Base-by-base conservation (phyloP, 2,797 vertebrate genomes). In the Brachyrhaphis roseni region DNA sequence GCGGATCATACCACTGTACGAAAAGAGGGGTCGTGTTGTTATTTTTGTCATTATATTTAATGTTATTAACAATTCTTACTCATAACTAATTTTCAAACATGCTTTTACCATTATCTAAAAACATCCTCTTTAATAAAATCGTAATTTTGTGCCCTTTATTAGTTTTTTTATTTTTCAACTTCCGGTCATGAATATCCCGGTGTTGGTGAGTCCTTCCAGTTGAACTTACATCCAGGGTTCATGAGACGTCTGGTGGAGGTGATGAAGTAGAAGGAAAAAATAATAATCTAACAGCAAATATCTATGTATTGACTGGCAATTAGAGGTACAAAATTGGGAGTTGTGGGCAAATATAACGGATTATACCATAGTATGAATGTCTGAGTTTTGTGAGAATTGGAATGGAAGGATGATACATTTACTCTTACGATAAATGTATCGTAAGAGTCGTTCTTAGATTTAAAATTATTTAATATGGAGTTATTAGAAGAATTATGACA, bases 161-260 rank as follows among this genome's bases (percentile, higher is more conserved):
- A 0, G 11, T 0, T 51, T 0, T 0, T 82, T 74, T 3, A 62
- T 3, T 11, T 10, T 12, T 4, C 2, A 0, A 36, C n/a, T 64
- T 70, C n/a, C 34, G 31, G 15, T 2, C 0, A 0, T 0, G 0
- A 4, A 34, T 18, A 72, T 88, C 92, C 91, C 4, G 1, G 59
- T 72, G 43, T 46, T 75, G 68, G 73, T 82, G 70, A 83, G 66
- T 41, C 70, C 78, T 86, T 79, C 86, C 79, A 59, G 81, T 87
- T 93, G 92, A 95, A 94, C 93, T 93, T 82, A 87, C 87, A 90
- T 76, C 86, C 80, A 85, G 86, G 89, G 92, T 94, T 95, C 92
- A 92, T 88, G 83, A 93, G 91, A 91, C 90, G 91, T 91, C 88
- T 90, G 86, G 80, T 84, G 84, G 64, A 78, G 86, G 64, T 78